Base-by-base conservation (phyloP, 1,140 invertebrate species). In the Heliconius hermathena region DNA sequence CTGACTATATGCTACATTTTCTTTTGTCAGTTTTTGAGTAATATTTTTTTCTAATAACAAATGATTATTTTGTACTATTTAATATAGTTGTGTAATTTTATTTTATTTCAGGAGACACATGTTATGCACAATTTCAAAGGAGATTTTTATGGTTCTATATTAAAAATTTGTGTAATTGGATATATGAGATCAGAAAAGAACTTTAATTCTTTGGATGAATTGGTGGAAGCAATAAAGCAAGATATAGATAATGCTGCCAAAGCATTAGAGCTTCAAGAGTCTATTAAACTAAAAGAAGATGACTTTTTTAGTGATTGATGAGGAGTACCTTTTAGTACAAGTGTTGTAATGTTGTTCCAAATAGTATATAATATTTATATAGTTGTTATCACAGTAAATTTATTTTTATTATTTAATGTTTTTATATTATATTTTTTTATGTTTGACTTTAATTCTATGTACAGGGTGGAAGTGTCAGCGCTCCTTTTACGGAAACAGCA, bases 91-190 rank as follows among this genome's bases (percentile, higher is more conserved):
- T 74, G 33, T 13, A 36, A 74, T 8, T 74, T 74, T 54, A 13
- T 54, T 36, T 74, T n/a, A 85, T 95, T 96, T 26, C 90, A 97
- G 97, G 98, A 99, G 96, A 97, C 98, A 0, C 98, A 99, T 90
- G 97, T 99, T 52, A 93, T 99, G 74, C 97, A 99, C 86, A 95
- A 97, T 82, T 99, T 98, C 91, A 95, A 96, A 22, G 89, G 95
- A 54, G 98, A 99, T 94, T 98, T 99, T 86, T 99, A 99, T 95
- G 98, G 97, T 6, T 95, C 96, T 74, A 90, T 95, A 74, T 92
- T 99, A 60, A 98, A 97, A 95, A 95, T 98, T 38, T 96, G 97
- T 78, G 96, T 99, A 76, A 87, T 97, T 22, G 98, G 97, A 36
- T 99, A 97, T 88, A 96, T 99, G 79, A 94, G 99, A 87, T 96